phyloP scores from a whole-genome alignment of 2,113 vertebrate genomes.

The Dasyprocta punctata region DNA sequence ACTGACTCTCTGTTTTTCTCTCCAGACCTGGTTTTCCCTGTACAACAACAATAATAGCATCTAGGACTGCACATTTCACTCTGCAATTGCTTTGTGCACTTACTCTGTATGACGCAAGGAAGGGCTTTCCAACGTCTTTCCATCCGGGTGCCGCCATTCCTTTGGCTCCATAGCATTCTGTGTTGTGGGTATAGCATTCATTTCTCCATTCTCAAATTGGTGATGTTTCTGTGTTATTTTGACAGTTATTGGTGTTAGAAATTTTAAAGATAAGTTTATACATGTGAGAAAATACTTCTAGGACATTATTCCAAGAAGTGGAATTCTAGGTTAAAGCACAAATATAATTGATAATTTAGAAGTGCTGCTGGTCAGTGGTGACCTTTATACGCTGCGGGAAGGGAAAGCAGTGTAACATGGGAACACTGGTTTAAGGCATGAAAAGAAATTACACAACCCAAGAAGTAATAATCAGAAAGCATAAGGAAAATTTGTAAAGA shows the following conservation, averaged over 20 bases:
- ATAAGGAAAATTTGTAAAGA: not conserved
- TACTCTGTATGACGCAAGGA: not conserved
- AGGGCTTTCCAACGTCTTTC: not conserved
- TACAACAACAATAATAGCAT: not conserved
- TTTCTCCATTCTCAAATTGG: not conserved
- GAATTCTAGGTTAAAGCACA: not conserved
- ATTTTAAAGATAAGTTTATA: not conserved
- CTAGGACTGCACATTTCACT: not conserved
- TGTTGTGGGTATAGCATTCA: not conserved
- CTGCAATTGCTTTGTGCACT: not conserved
- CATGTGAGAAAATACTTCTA: not conserved
- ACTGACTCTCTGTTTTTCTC: not conserved
- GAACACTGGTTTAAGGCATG: not conserved
- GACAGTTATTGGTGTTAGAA: not conserved
- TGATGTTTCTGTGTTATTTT: not conserved
- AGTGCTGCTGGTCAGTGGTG: rapidly evolving
- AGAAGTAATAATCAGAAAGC: not conserved
- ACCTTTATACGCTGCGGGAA: rapidly evolving
- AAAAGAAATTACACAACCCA: not conserved
- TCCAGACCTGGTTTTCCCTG: not conserved
- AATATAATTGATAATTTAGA: not conserved
- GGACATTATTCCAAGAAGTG: not conserved
- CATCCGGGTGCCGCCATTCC: not conserved
- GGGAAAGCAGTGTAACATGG: not conserved
- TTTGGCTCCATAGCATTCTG: not conserved